Percentiles rank a stretch among this genome's conserved stretches.
Evolutionary conservation across 2,888 invertebrate species (phyloP).

Genomic region (Bhutanitis thaidina): DNA sequence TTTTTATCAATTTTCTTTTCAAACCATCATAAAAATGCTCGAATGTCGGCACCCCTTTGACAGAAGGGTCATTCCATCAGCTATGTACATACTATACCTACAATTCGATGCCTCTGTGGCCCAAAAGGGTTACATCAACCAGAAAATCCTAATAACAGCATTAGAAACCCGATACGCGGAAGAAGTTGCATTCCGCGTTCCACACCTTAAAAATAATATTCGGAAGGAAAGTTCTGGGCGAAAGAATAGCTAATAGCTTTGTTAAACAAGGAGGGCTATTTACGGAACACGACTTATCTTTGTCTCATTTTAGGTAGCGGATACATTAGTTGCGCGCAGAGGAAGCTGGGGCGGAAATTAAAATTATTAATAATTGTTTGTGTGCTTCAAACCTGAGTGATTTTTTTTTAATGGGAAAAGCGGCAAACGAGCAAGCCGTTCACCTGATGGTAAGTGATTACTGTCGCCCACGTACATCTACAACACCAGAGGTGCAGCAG

Average conservation of each 20-base stretch:
- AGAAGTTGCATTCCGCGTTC: slow-evolving; percentile 19
- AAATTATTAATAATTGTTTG: too few species aligned
- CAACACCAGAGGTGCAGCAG: too few species aligned
- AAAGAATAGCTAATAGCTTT: slow-evolving; percentile 18
- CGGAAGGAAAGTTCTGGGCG: slow-evolving; percentile 20
- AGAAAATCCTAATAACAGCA: background rate
- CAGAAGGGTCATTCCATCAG: background rate
- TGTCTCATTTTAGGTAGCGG: slow-evolving; percentile 2
- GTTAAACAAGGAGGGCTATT: slow-evolving; percentile 6
- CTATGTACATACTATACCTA: background rate
- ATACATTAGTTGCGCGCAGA: background rate
- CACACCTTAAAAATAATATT: slow-evolving; percentile 21
- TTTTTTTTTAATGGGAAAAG: too few species aligned
- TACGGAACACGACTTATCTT: slow-evolving; percentile 11
- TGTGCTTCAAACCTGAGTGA: too few species aligned
- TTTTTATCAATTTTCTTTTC: too few species aligned
- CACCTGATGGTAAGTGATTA: too few species aligned
- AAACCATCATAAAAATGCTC: too few species aligned
- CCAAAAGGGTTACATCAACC: slow-evolving; percentile 12
- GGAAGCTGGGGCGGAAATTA: background rate
- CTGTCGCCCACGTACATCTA: too few species aligned
- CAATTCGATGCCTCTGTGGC: background rate
- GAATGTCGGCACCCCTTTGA: background rate
- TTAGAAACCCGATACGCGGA: slow-evolving; percentile 22
- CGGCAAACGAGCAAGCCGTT: too few species aligned